Percentiles rank a stretch among this genome's conserved stretches.
These are phyloP conservation scores for Trissolcus basalis DNA, from an alignment of 1,140 invertebrate genomes.

Conservation along the genomic window DNA sequence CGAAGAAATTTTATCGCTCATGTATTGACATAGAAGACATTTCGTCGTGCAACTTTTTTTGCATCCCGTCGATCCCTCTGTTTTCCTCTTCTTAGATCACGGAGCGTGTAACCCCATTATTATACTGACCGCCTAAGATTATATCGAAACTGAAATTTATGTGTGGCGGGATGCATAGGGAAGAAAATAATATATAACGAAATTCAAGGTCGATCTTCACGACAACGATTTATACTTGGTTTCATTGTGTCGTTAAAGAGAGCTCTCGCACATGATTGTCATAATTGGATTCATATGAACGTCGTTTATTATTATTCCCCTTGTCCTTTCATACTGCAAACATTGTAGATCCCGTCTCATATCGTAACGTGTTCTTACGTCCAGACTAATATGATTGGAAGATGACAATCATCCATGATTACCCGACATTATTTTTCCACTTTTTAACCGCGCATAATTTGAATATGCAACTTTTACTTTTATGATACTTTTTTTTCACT, in stretches of 20 bases:
- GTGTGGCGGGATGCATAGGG: constrained; percentile 45
- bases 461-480: too few relatives aligned
- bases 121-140: constrained; percentile 56
- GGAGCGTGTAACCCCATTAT: constrained; percentile 54
- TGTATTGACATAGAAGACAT: constrained; percentile 28
- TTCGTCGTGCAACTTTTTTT: constrained; percentile 38
- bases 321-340: neutral
- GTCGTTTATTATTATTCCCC: constrained; percentile 1
- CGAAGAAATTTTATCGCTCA: neutral
- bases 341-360: constrained; percentile 8
- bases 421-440: too few relatives aligned
- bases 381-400: neutral
- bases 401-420: neutral
- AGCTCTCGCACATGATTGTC: constrained; percentile 29
- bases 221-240: constrained; percentile 31
- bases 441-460: too few relatives aligned
- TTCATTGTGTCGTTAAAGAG: constrained; percentile 40
- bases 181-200: constrained; percentile 57
- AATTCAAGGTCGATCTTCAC: constrained; percentile 51
- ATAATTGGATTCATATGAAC: constrained; percentile 45
- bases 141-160: constrained; percentile 59
- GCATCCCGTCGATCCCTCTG: constrained; percentile 37
- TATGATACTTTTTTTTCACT: too few relatives aligned
- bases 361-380: neutral
- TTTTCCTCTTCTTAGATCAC: constrained; percentile 43